Percentiles rank a stretch among this genome's conserved stretches.
Conservation (phyloP, 2,113 vertebrate genomes). For the Promerops cafer region DNA sequence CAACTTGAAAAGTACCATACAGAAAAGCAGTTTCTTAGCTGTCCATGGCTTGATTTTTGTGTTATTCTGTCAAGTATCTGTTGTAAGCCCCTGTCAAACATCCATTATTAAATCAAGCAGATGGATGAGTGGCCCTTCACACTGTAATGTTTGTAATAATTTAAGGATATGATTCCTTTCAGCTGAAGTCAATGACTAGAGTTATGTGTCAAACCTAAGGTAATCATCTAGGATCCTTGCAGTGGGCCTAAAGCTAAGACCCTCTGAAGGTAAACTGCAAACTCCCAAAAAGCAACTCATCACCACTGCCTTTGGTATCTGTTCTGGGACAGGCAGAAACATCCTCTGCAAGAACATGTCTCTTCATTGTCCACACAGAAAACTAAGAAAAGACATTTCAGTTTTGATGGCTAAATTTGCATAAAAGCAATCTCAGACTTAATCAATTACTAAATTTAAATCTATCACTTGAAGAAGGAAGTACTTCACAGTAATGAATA, state of each 20-base stretch:
- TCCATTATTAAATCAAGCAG: background rate
- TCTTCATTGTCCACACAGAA: background rate
- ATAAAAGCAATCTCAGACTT: slow-evolving; percentile 51
- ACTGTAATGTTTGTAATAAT: background rate
- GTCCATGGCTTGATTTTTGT: background rate
- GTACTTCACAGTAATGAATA: background rate
- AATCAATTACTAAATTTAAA: slow-evolving; percentile 39
- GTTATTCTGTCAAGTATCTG: background rate
- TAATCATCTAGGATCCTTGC: background rate
- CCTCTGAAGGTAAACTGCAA: background rate
- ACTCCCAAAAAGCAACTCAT: background rate
- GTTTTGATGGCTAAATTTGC: slow-evolving; percentile 4
- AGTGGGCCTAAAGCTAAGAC: background rate
- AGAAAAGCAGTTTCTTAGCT: background rate
- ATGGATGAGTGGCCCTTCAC: background rate
- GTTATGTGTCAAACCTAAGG: background rate
- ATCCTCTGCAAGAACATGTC: background rate
- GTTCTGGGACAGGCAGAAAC: background rate
- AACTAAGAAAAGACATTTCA: background rate
- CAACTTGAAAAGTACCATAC: background rate
- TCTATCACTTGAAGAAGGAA: background rate
- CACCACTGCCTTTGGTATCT: background rate
- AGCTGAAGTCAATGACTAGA: background rate
- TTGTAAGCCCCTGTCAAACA: background rate
- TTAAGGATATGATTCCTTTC: background rate